Evolutionary conservation across 1,140 invertebrate species (phyloP).

Genomic region (Diplogasteroides magnus): DNA sequence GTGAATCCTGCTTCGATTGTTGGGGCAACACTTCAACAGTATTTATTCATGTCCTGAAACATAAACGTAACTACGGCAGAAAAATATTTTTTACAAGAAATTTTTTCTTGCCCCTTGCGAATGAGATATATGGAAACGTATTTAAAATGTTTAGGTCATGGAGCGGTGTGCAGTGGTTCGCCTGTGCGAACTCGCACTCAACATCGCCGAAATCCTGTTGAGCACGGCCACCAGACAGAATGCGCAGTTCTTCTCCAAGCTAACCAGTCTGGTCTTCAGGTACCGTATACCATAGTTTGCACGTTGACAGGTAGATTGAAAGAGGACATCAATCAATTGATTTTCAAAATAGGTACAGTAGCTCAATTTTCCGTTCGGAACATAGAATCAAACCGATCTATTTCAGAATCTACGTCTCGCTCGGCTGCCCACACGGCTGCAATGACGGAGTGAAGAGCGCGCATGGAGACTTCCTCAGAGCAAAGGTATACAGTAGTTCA

Average conservation of each 20-base stretch:
- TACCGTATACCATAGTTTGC: too few relatives aligned
- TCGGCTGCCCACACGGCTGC: conserved; percentile 88
- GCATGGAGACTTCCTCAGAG: conserved; percentile 79
- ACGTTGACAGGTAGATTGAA: too few relatives aligned
- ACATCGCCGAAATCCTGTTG: conserved; percentile 47
- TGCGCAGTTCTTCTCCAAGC: conserved; percentile 52
- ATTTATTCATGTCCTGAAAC: too few relatives aligned
- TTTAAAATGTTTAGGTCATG: conserved; percentile 40
- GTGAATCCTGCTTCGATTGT: conserved; percentile 1
- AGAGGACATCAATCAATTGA: background rate
- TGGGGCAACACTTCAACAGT: too few relatives aligned
- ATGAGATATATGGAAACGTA: too few relatives aligned
- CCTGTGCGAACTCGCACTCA: conserved; percentile 45
- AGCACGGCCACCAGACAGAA: conserved; percentile 37
- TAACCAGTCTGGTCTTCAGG: conserved; percentile 61
- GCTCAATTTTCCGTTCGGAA: background rate
- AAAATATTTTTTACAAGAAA: too few relatives aligned
- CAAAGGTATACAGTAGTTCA: conserved; percentile 66
- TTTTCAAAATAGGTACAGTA: background rate
- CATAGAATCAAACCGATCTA: background rate
- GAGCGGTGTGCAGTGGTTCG: conserved; percentile 37
- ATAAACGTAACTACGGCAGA: too few relatives aligned
- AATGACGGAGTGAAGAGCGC: conserved; percentile 73
- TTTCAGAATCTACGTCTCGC: conserved; percentile 72
- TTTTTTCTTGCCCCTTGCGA: too few relatives aligned